Percentiles rank a stretch among this genome's conserved stretches.
phyloP scores from a whole-genome alignment of 2,888 invertebrate genomes.

The Ceriagrion tenellum region DNA sequence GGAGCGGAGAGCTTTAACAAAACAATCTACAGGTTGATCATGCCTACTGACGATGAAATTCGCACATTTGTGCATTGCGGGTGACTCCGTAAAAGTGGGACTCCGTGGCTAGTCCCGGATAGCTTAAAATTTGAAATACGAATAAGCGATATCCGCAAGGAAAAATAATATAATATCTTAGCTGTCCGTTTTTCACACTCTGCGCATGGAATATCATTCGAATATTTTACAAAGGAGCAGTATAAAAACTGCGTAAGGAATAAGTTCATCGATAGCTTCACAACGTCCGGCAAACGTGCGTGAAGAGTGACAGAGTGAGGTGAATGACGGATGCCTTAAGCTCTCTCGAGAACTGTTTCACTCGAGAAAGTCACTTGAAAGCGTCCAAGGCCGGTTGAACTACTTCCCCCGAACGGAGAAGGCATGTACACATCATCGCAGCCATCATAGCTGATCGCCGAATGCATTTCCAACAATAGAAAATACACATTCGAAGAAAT shows the following conservation, averaged over 20 bases:
- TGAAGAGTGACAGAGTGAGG: background rate
- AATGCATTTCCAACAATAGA: background rate
- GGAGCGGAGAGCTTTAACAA: no score
- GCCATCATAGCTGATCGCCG: background rate
- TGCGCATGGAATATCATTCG: no score
- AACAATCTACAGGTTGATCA: no score
- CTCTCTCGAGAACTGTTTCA: background rate
- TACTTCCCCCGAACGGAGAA: background rate
- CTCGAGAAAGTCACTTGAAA: background rate
- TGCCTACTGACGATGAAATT: no score
- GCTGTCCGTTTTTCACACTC: no score
- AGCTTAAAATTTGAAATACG: no score
- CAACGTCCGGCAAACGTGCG: background rate
- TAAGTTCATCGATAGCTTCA: background rate
- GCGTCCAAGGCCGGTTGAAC: constrained; percentile 17
- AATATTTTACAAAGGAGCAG: background rate
- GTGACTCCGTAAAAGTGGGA: no score
- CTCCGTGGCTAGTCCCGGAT: no score
- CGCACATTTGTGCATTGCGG: no score
- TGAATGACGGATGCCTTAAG: background rate
- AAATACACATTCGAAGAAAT: background rate
- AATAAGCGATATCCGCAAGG: no score
- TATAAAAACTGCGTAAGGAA: background rate
- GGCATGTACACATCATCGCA: background rate
- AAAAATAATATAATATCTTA: no score